These are phyloP conservation scores for Heliconius erato DNA, from an alignment of 2,888 invertebrate genomes.

Conservation along the genomic window DNA sequence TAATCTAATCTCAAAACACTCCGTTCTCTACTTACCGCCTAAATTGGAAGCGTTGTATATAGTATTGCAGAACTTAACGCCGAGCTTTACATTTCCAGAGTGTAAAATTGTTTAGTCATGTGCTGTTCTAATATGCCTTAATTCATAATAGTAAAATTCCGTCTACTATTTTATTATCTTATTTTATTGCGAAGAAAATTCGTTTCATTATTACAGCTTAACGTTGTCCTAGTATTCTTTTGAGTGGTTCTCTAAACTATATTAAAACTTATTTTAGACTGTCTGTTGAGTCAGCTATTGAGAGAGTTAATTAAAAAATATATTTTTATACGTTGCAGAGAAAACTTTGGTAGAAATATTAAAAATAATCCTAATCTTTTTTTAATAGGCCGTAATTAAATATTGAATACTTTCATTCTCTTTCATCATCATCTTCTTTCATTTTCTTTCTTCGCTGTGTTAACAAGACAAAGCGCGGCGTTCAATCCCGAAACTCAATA, in stretches of 20 bases:
- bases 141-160: not conserved
- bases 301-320: slow-evolving; percentile 5
- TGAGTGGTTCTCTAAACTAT: slow-evolving; percentile 5
- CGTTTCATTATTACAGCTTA: not conserved
- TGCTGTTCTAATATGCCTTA: not conserved
- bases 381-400: no score
- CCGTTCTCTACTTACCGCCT: not conserved
- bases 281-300: not conserved
- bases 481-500: no score
- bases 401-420: no score
- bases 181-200: not conserved
- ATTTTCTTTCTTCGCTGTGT: no score
- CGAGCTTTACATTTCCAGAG: not conserved
- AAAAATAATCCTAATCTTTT: not conserved
- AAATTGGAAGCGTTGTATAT: no score
- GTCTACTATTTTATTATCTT: not conserved
- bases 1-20: not conserved
- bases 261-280: slow-evolving; percentile 12
- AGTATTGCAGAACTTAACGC: not conserved
- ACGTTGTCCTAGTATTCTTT: not conserved
- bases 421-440: no score
- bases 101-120: not conserved
- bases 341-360: not conserved
- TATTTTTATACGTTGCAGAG: not conserved
- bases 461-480: no score